Evolutionary conservation across 2,113 vertebrate species (phyloP), one percentile per base, ranked within the genome.

Genomic region (Marmota monax): DNA sequence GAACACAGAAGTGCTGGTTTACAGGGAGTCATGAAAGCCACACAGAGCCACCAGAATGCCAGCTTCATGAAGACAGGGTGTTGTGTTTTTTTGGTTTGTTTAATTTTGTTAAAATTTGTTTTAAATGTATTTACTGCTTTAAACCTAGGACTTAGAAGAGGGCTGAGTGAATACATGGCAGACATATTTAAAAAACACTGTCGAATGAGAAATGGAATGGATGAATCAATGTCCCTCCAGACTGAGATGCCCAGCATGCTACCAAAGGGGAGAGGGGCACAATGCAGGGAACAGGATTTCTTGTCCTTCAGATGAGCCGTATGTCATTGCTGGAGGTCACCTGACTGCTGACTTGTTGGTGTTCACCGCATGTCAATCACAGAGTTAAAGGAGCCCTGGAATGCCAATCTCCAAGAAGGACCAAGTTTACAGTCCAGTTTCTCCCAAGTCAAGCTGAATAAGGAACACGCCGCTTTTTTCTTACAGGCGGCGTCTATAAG

Each of bases 31-130:
- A 17, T 5, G 53, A 25, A 45, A 73, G 53, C 23, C 61, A 27
- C 18, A 11, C 2, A 34, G 13, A 65, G 1, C 12, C 72, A 32
- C 58, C 18, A 42, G 61, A 27, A 72, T 5, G 20, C 2, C 48
- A 10, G 8, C 58, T 34, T 84, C 72, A 17, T n/a, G 1, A 4
- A 88, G 58, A 69, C 7, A 42, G 42, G 22, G 42, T 51, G 48
- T 34, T 89, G 20, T 14, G 20, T 14, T 90, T 86, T 90, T 89
- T 39, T 45, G 34, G 72, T 87, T 93, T n/a, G 12, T 42, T 83
- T 51, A 5, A 16, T 61, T 85, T 37, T 82, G 45, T 42, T 17
- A 83, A 51, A 27, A 84, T 86, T 72, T 83, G 37, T 27, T 86
- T 73, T 48, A 7, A 69, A 70, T 83, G 16, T 79, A 16, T 79